phyloP scores from a whole-genome alignment of 2,797 vertebrate species.

The Loriculus beryllinus region DNA sequence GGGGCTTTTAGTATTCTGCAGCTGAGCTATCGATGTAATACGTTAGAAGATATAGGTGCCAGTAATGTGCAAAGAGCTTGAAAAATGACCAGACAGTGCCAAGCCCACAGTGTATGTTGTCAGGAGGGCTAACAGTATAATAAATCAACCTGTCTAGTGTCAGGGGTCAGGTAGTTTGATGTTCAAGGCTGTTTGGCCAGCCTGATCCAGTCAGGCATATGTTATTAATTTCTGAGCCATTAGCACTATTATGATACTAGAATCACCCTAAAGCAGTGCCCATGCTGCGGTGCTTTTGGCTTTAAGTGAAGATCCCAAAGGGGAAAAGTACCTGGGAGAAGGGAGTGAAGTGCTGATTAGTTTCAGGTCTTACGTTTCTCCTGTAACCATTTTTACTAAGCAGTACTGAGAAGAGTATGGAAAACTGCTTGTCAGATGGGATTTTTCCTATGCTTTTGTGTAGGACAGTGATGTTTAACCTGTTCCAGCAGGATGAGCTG shows the following conservation, averaged over 20 bases:
- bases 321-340: neutral
- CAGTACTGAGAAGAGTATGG: neutral
- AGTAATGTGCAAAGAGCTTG: slow-evolving; percentile 62
- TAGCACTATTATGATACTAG: neutral
- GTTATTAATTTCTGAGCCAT: neutral
- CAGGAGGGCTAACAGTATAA: slow-evolving; percentile 51
- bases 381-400: neutral
- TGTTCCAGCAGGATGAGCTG: neutral
- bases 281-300: neutral
- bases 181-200: slow-evolving; percentile 41
- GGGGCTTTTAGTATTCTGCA: slow-evolving; percentile 58
- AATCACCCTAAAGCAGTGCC: neutral
- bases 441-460: neutral
- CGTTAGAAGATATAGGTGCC: slow-evolving; percentile 35
- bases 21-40: slow-evolving; percentile 30
- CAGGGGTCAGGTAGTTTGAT: slow-evolving; percentile 55
- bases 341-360: neutral
- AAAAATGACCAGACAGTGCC: slow-evolving; percentile 69
- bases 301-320: neutral
- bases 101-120: slow-evolving; percentile 26
- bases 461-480: neutral
- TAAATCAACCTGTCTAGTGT: slow-evolving; percentile 71
- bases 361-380: neutral
- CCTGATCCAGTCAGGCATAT: slow-evolving; percentile 29
- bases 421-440: neutral